phyloP scores from a whole-genome alignment of 2,888 invertebrate species.

The Athetis lepigone region DNA sequence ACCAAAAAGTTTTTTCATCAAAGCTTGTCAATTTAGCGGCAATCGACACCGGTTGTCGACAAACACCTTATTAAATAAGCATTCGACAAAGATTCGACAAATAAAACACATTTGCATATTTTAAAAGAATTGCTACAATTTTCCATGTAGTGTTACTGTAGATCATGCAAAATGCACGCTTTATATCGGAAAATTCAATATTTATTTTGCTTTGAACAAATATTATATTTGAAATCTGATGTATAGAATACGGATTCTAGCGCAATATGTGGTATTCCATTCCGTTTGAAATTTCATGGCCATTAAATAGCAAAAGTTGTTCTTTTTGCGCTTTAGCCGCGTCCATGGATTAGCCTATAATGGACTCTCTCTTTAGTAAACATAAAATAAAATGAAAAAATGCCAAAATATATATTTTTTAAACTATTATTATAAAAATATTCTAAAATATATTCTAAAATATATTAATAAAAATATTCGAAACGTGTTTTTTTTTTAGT shows the following conservation, averaged over 20 bases:
- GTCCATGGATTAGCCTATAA: too few species aligned
- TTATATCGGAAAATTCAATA: slow-evolving; percentile 18
- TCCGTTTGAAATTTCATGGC: slow-evolving; percentile 1
- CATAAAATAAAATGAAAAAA: too few species aligned
- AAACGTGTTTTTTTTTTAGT: too few species aligned
- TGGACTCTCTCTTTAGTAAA: too few species aligned
- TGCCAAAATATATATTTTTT: too few species aligned
- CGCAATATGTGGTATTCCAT: neutral
- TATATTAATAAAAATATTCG: too few species aligned
- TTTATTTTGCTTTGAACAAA: slow-evolving; percentile 31
- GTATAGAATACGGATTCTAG: neutral
- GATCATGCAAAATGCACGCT: slow-evolving; percentile 36
- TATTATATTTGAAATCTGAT: slow-evolving; percentile 26
- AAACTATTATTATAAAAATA: too few species aligned
- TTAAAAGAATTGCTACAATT: neutral
- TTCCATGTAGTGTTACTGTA: slow-evolving; percentile 9
- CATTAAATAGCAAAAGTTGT: too few species aligned
- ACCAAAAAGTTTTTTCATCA: slow-evolving; percentile 42
- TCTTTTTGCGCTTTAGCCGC: too few species aligned
- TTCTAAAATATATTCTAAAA: too few species aligned
- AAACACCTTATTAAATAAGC: slow-evolving; percentile 8
- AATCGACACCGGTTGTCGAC: slow-evolving; percentile 18
- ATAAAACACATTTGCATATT: slow-evolving; percentile 30
- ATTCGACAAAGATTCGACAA: slow-evolving; percentile 2
- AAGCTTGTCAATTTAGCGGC: slow-evolving; percentile 33